Evolutionary conservation across 2,888 invertebrate species (phyloP).

Genomic region (Caenorhabditis sp.): DNA sequence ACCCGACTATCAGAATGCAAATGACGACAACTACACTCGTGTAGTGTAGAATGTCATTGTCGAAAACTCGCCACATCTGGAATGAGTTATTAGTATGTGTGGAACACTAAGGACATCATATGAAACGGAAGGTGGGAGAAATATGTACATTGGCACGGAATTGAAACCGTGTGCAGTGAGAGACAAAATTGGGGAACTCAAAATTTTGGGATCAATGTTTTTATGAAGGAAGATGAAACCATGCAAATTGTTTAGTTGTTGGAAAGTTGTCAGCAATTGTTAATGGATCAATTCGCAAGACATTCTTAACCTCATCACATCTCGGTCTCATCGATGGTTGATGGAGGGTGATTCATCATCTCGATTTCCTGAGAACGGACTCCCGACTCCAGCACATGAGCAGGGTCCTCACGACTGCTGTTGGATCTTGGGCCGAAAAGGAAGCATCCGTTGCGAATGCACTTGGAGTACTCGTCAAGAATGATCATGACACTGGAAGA

Average conservation of each 20-base stretch:
- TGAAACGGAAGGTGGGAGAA: neutral
- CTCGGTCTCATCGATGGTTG: no score
- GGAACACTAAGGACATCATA: neutral
- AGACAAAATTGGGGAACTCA: no score
- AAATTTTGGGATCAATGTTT: no score
- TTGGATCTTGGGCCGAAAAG: neutral
- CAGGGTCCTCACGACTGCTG: neutral
- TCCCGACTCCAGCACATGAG: no score
- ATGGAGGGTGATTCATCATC: neutral
- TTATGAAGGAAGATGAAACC: no score
- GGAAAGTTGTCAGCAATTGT: neutral
- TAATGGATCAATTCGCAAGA: neutral
- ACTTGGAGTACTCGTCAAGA: neutral
- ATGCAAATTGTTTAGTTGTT: no score
- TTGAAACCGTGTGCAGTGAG: neutral
- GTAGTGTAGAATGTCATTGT: constrained; percentile 20
- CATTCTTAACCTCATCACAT: no score
- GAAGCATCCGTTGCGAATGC: neutral
- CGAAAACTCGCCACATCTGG: constrained; percentile 7
- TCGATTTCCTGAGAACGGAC: neutral
- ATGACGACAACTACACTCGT: constrained; percentile 23
- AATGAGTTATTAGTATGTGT: neutral
- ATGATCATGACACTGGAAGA: constrained; percentile 4
- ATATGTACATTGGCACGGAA: neutral
- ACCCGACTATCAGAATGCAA: constrained; percentile 23